Evolutionary conservation across 2,113 vertebrate species (phyloP).

Genomic region (Lontra canadensis): DNA sequence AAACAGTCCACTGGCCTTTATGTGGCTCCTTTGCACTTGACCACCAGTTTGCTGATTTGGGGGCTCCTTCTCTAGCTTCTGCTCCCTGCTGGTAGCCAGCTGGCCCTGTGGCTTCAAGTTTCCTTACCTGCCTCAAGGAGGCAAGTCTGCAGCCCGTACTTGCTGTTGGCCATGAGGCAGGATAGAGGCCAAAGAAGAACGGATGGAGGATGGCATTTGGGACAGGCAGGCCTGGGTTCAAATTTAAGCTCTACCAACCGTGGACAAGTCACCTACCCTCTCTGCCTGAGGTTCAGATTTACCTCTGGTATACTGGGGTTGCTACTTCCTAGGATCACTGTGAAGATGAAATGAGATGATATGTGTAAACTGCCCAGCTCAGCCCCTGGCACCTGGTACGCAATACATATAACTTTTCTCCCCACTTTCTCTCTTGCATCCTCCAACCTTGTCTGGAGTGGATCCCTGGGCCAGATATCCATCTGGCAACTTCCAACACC

Average conservation of each 20-base stretch:
- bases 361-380: background rate
- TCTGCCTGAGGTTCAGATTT: background rate
- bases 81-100: background rate
- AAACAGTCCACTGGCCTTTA: background rate
- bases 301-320: background rate
- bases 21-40: background rate
- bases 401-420: background rate
- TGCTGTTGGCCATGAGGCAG: background rate
- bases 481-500: conserved; percentile 33
- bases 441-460: background rate
- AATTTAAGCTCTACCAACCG: background rate
- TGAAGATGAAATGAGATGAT: conserved; percentile 9
- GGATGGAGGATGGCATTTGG: background rate
- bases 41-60: background rate
- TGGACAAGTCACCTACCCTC: background rate
- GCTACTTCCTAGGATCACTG: background rate
- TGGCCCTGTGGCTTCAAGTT: background rate
- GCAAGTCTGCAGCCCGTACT: background rate
- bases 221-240: background rate
- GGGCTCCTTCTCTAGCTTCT: background rate
- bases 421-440: background rate
- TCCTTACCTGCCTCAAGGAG: background rate
- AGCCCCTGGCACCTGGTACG: background rate
- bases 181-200: background rate
- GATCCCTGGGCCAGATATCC: conserved; percentile 8